These are phyloP conservation scores for Malacoraja senta DNA, from an alignment of 2,797 vertebrate genomes.

Conservation along the genomic window DNA sequence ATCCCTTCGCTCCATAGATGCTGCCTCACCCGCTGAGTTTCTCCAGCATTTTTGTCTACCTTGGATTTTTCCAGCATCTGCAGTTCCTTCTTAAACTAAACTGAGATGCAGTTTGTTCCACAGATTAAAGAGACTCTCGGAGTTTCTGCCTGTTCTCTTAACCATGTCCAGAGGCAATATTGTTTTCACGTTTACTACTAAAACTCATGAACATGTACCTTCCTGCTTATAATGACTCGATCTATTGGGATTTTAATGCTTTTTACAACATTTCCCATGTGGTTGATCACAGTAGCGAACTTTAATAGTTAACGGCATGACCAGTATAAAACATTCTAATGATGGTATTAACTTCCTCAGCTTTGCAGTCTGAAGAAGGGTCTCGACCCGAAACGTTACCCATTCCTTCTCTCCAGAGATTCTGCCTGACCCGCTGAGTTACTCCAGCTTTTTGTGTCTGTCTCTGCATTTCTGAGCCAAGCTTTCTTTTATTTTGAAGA, in stretches of 20 bases:
- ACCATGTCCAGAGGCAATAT: neutral
- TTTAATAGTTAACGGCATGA: neutral
- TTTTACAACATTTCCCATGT: neutral
- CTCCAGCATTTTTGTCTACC: too few relatives aligned
- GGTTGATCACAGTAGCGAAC: neutral
- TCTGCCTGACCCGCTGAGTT: too few relatives aligned
- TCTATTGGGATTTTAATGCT: conserved; percentile 7
- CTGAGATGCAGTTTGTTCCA: neutral
- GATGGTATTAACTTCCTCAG: conserved; percentile 1
- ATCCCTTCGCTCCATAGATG: too few relatives aligned
- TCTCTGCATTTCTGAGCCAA: neutral
- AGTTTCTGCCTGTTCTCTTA: neutral
- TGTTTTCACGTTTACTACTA: neutral
- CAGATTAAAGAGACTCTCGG: neutral
- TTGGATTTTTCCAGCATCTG: too few relatives aligned
- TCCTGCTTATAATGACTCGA: neutral
- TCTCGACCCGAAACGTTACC: too few relatives aligned
- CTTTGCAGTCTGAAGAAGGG: neutral
- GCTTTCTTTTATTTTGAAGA: conserved; percentile 1
- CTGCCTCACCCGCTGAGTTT: too few relatives aligned
- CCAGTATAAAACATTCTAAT: neutral
- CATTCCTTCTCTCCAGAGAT: too few relatives aligned
- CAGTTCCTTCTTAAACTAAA: too few relatives aligned
- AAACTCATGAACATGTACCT: neutral
- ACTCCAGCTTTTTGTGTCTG: too few relatives aligned